phyloP scores from a whole-genome alignment of 2,888 invertebrate genomes.

The Nephrotoma guestfalica region DNA sequence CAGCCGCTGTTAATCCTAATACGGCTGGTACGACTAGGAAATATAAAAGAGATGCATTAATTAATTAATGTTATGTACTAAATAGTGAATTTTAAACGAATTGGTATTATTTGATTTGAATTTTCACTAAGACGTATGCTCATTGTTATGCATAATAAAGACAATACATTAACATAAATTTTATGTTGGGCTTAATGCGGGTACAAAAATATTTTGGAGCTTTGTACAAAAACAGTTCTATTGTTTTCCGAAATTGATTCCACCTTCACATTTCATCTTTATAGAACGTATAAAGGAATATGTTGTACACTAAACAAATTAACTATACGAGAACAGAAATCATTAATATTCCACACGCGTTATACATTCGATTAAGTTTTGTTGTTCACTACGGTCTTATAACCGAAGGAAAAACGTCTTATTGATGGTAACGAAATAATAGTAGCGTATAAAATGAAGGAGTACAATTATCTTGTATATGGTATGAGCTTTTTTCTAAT shows the following conservation, averaged over 20 bases:
- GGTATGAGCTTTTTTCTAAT: not conserved
- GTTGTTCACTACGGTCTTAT: not conserved
- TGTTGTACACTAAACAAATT: not conserved
- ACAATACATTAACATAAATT: too few species aligned
- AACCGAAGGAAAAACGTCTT: not conserved
- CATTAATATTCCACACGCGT: not conserved
- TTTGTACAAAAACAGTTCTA: not conserved
- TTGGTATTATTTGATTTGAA: not conserved
- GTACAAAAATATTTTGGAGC: not conserved
- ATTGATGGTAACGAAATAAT: not conserved
- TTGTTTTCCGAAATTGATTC: not conserved
- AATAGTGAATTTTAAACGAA: not conserved
- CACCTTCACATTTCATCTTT: not conserved
- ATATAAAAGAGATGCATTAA: not conserved
- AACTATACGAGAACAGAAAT: not conserved
- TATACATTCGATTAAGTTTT: not conserved
- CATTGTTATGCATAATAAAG: too few species aligned
- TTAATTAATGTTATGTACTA: not conserved
- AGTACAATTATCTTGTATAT: not conserved
- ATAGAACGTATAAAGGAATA: not conserved
- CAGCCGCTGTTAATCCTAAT: conserved; percentile 29
- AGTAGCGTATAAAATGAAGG: not conserved
- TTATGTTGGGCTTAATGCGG: not conserved
- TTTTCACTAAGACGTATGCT: not conserved
- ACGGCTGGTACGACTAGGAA: conserved; percentile 29